phyloP scores from a whole-genome alignment of 2,888 invertebrate genomes.

The Empis stercorea region DNA sequence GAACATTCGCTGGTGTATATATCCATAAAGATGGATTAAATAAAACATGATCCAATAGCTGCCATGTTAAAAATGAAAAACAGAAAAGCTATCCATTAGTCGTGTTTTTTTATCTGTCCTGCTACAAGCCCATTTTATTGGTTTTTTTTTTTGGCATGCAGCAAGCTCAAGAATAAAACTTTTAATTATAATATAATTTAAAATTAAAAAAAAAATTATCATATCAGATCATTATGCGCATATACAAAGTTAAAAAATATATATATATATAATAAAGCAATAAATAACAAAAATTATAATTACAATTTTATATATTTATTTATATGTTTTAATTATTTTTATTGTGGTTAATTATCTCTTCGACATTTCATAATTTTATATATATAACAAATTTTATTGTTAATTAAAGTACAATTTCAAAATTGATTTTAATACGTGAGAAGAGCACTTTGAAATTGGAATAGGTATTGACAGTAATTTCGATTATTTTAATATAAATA shows the following conservation, averaged over 20 bases:
- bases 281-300: neutral
- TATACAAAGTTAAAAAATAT: neutral
- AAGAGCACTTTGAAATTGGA: too few species aligned
- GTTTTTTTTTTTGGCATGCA: conserved; percentile 21
- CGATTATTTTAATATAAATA: too few species aligned
- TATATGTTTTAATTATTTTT: too few species aligned
- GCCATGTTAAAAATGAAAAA: conserved; percentile 82
- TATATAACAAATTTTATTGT: too few species aligned
- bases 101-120: conserved; percentile 40
- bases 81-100: conserved; percentile 73
- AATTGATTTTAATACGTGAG: too few species aligned
- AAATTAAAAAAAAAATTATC: neutral
- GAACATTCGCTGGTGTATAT: conserved; percentile 91
- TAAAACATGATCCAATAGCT: conserved; percentile 96
- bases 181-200: conserved; percentile 3
- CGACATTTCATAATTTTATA: too few species aligned
- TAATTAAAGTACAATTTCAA: too few species aligned
- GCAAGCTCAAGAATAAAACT: conserved; percentile 16
- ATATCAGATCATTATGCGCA: too few species aligned
- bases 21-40: conserved; percentile 99
- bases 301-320: neutral
- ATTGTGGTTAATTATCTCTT: too few species aligned
- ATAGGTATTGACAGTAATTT: too few species aligned
- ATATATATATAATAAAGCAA: neutral
- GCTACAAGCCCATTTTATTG: conserved; percentile 37